Evolutionary conservation across 1,140 invertebrate species (phyloP), one percentile per base, ranked within the genome.

Genomic region (Bombus affinis): DNA sequence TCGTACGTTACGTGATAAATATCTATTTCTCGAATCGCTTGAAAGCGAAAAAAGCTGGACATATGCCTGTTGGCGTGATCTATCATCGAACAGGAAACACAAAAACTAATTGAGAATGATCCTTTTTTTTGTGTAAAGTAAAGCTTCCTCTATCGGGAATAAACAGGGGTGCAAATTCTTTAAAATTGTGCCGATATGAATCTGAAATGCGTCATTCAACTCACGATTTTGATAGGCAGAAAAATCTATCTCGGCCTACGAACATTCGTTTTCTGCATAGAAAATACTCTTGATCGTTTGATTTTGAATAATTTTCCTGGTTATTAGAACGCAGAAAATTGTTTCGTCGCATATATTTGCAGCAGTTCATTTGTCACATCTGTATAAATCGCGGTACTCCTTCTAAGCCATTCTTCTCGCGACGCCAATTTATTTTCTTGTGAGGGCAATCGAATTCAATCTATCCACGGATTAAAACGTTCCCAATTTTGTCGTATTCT

Each of bases 401-500:
- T 25, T 28, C 22, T 59, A 28, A n/a, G 12, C 28, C 59, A n/a
- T 62, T 62, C 59, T 62, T 62, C 28, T 28, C 57, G 10, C 10
- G 35, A 25, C 25, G 12, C 22, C 22, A 39, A 75, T 59, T 75
- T 47, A 75, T 37, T 35, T 75, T 2, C 74, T 75, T 5, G 18
- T 9, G 4, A 32, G 37, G 2, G 10, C 53, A 44, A 42, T 73
- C 37, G n/a, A n/a, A 62, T 62, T 44, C 70, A 28, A 73, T 73
- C 18, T 62, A 65, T 81, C 53, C 28, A 3, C 13, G 1, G 71
- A 75, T 75, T 82, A 72, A 75, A 32, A 42, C 15, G 32, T 47
- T 74, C 65, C 71, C 71, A 66, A 82, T 82, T 82, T 37, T 42
- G 25, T 65, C 32, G 37, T 71, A 57, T 81, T 81, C 66, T 81